Conservation (phyloP, 2,888 invertebrate species). For the Neuroscelio doddi region DNA sequence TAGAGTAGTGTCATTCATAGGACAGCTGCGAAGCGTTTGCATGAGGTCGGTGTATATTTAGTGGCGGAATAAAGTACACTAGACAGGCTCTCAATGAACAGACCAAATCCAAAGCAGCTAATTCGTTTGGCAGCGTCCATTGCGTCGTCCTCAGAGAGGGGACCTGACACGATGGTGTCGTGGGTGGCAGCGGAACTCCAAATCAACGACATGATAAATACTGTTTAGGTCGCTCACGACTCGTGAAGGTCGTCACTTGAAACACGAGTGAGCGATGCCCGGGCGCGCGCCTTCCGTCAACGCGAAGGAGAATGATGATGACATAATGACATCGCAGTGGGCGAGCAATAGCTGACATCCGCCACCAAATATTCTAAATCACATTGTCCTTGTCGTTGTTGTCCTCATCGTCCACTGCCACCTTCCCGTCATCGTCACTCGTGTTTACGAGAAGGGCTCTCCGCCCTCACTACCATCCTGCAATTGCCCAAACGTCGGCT, state of each 20-base stretch:
- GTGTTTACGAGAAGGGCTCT: constrained; percentile 56
- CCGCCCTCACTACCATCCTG: constrained; percentile 42
- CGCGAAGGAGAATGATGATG: constrained; percentile 72
- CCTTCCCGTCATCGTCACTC: constrained; percentile 55
- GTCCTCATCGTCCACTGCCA: constrained; percentile 31
- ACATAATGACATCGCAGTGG: constrained; percentile 72
- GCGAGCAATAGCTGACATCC: constrained; percentile 72
- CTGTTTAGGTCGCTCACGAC: constrained; percentile 61
- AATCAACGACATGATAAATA: constrained; percentile 67
- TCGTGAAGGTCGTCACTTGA: constrained; percentile 50
- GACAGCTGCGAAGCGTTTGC: constrained; percentile 13
- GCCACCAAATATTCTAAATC: constrained; percentile 72
- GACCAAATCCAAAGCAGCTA: constrained; percentile 14
- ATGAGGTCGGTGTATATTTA: constrained; percentile 11
- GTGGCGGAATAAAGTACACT: constrained; percentile 13
- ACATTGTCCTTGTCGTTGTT: constrained; percentile 54
- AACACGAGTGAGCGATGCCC: constrained; percentile 67
- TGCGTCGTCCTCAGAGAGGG: constrained; percentile 5
- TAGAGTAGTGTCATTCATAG: constrained; percentile 8
- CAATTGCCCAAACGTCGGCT: constrained; percentile 43
- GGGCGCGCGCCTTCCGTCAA: constrained; percentile 69
- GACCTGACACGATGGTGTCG: constrained; percentile 23
- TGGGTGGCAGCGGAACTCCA: constrained; percentile 67
- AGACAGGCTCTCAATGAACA: constrained; percentile 18
- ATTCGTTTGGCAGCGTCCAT: constrained; percentile 13